Conservation (phyloP, 2,888 invertebrate genomes). For the Odontothrips loti region DNA sequence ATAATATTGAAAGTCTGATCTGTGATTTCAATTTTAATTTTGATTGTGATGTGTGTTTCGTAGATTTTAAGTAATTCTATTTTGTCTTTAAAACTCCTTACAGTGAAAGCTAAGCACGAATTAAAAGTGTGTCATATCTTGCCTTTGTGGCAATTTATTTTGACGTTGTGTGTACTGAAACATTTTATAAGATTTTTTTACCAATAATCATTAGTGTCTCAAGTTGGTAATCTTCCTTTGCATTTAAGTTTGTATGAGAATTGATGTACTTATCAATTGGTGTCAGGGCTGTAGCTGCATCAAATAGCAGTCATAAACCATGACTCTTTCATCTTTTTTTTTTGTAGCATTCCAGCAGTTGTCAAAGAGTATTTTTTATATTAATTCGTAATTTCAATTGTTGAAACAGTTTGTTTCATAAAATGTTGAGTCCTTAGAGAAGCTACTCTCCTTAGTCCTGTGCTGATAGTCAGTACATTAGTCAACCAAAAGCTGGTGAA, state of each 20-base stretch:
- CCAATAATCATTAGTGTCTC: neutral
- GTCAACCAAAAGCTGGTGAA: neutral
- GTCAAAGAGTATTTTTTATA: conserved; percentile 14
- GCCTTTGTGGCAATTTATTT: neutral
- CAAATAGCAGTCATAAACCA: neutral
- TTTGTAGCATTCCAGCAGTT: conserved; percentile 17
- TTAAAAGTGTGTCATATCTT: neutral
- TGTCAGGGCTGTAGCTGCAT: conserved; percentile 12
- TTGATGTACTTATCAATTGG: neutral
- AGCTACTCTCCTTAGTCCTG: neutral
- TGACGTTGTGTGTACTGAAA: neutral
- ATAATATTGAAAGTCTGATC: conserved; percentile 13
- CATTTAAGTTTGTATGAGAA: neutral
- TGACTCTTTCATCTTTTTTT: neutral
- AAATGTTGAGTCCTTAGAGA: neutral
- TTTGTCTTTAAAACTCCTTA: conserved; percentile 1
- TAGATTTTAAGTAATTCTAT: conserved; percentile 2
- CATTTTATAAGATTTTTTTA: conserved; percentile 14
- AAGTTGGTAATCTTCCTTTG: neutral
- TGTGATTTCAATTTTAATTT: conserved; percentile 20
- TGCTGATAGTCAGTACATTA: conserved; percentile 19
- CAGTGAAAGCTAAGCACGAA: neutral
- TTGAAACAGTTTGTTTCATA: neutral
- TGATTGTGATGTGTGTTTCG: conserved; percentile 18
- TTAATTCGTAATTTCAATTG: neutral